Evolutionary conservation across 2,888 invertebrate genomes (phyloP).

Genomic region (Idaea dimidiata): DNA sequence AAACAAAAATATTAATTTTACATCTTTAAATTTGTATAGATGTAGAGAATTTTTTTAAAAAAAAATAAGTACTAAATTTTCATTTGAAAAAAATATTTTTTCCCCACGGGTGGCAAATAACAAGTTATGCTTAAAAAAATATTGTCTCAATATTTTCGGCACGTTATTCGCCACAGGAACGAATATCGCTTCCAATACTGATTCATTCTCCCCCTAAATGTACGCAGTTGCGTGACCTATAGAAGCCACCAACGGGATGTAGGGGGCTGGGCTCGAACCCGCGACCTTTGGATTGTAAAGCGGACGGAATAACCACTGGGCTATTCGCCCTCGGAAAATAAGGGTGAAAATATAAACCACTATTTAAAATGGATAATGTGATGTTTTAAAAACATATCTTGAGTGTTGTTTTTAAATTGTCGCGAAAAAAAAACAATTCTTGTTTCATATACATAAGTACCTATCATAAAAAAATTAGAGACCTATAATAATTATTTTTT

Average conservation of each 20-base stretch:
- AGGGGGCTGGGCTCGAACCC: slow-evolving; percentile 1
- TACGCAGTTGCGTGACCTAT: slow-evolving; percentile 25
- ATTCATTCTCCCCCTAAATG: slow-evolving; percentile 18
- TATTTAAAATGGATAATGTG: not conserved
- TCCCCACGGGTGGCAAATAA: no score
- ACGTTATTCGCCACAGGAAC: slow-evolving; percentile 13
- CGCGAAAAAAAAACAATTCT: no score
- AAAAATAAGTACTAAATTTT: no score
- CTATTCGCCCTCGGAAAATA: not conserved
- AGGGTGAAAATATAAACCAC: not conserved
- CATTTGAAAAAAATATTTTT: no score
- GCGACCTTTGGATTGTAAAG: not conserved
- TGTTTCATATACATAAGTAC: no score
- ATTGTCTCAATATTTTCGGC: slow-evolving; percentile 14
- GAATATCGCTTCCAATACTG: slow-evolving; percentile 20
- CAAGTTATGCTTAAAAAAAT: not conserved
- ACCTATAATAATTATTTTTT: no score
- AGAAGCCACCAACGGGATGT: slow-evolving; percentile 14
- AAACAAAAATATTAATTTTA: no score
- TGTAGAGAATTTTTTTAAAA: no score
- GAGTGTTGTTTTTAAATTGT: not conserved
- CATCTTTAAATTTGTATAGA: no score
- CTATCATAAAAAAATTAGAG: no score
- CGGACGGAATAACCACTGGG: not conserved
- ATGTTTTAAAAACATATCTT: not conserved